Evolutionary conservation across 2,888 invertebrate species (phyloP), one percentile per base, ranked within the genome.

Genomic region (Phalera bucephala): DNA sequence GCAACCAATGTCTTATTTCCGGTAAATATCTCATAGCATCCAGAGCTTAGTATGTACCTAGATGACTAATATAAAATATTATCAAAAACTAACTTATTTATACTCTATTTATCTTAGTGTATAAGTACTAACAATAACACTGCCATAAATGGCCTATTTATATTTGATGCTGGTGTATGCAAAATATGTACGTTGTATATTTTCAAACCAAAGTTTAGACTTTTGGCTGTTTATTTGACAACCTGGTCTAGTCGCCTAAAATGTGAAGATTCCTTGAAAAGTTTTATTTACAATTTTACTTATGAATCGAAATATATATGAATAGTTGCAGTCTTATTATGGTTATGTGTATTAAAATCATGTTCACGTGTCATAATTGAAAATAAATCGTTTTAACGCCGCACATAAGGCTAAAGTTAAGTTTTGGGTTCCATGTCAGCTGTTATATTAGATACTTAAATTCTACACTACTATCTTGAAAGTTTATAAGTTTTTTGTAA

Each of bases 121-220:
- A n/a, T n/a, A 5, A 41, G 22, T 50, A 68, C 55, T 65, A 62
- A 63, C 54, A 17, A 17, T 5, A 17, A 17, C 80, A 82, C 83
- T 81, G 84, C 84, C 85, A 72, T 43, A 52, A 67, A 75, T 66
- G 81, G 83, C 82, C 79, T 85, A 76, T 72, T 72, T 71, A 72
- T 68, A 62, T 59, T 59, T 52, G 46, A 60, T 57, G 45, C 59
- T 56, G 57, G 61, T 58, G 50, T 50, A 58, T 52, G 22, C 45
- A 42, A 15, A 64, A 54, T 64, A 66, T 74, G 76, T 80, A 66
- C 74, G 76, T 80, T 80, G 79, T 79, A 70, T 75, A 60, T 58
- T 59, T 64, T 55, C 46, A 62, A 82, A 85, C 88, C 85, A 88
- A 88, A 86, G 86, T 82, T 69, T 70, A 69, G 73, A 77, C 69